Evolutionary conservation across 2,888 invertebrate genomes (phyloP).

Genomic region (Agrilus mali): DNA sequence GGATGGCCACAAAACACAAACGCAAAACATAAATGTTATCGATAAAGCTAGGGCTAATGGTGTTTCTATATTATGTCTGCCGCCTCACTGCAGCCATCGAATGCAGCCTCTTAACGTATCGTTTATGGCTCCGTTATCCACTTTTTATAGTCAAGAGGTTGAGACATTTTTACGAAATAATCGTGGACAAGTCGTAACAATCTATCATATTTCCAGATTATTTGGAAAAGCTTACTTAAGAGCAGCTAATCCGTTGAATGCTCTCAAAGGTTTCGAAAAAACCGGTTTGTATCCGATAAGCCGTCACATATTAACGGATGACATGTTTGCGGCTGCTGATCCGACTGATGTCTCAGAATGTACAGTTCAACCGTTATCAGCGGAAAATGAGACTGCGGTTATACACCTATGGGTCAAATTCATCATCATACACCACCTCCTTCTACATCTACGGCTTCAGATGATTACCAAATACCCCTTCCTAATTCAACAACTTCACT

Average conservation of each 20-base stretch:
- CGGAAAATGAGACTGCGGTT: no score
- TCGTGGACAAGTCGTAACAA: conserved; percentile 14
- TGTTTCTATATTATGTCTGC: conserved; percentile 24
- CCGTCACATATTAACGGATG: no score
- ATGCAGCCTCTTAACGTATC: conserved; percentile 19
- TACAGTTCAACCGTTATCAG: no score
- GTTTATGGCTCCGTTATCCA: conserved; percentile 13
- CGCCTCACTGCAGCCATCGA: conserved; percentile 19
- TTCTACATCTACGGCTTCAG: no score
- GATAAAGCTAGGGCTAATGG: conserved; percentile 15
- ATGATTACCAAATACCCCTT: no score
- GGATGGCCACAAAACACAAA: conserved; percentile 25
- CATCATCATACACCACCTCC: no score
- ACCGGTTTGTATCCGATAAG: neutral
- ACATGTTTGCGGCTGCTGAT: no score
- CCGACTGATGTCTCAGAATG: no score
- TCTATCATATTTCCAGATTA: conserved; percentile 13
- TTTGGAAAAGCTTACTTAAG: conserved; percentile 16
- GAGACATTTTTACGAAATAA: conserved; percentile 15
- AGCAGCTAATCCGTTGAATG: no score
- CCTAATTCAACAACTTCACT: no score
- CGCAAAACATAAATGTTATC: conserved; percentile 22
- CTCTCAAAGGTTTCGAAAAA: no score
- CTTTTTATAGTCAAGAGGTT: conserved; percentile 14
- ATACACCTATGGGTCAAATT: no score